Conservation (phyloP, 2,888 invertebrate species). For the Pterostichus madidus region DNA sequence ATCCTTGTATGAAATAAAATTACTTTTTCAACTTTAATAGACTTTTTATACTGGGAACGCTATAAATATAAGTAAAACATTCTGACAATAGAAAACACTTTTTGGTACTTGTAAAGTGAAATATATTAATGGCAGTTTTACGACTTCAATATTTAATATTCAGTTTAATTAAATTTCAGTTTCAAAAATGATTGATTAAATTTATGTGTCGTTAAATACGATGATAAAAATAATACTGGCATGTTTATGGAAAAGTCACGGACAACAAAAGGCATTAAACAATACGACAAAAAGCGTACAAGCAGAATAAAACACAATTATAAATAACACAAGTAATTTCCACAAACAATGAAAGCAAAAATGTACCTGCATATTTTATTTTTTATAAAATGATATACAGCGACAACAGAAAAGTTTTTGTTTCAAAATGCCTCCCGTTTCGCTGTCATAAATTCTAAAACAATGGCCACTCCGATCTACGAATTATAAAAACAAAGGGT, state of each 20-base stretch:
- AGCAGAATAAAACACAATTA: conserved; percentile 65
- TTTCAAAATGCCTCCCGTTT: conserved; percentile 50
- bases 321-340: conserved; percentile 66
- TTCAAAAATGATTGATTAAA: conserved; percentile 45
- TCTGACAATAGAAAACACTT: background rate
- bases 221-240: conserved; percentile 31
- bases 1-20: conserved; percentile 7
- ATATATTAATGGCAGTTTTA: conserved; percentile 7
- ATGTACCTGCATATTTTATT: conserved; percentile 67
- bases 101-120: background rate
- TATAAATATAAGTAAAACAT: background rate
- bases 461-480: conserved; percentile 75
- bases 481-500: conserved; percentile 74
- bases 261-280: conserved; percentile 59
- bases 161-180: background rate
- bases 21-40: conserved; percentile 25
- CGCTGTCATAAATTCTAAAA: conserved; percentile 74
- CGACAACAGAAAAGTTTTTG: conserved; percentile 64
- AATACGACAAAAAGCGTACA: conserved; percentile 57
- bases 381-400: conserved; percentile 67
- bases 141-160: conserved; percentile 19
- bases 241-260: conserved; percentile 64
- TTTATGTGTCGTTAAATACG: conserved; percentile 48
- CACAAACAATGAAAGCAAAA: conserved; percentile 66
- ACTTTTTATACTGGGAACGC: conserved; percentile 1